Evolutionary conservation across 2,113 vertebrate genomes (phyloP), one percentile per base, ranked within the genome.

Genomic region (Nyctereutes procyonoides): DNA sequence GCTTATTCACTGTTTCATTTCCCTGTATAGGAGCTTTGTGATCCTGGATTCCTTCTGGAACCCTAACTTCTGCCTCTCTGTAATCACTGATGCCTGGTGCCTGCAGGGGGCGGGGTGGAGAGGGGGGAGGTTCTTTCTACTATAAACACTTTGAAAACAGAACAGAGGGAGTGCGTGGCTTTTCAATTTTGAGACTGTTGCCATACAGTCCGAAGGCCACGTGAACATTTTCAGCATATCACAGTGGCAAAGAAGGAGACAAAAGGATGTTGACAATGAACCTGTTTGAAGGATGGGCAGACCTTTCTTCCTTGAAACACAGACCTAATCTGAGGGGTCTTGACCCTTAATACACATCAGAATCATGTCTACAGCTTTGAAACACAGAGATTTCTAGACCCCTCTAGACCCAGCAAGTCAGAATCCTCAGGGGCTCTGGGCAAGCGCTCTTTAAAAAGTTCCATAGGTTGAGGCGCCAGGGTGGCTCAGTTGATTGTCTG

Each of bases 61-160:
- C 32, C 71, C 73, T 3, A 2, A 26, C 0, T 28, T 30, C 62
- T 38, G 22, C 30, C 38, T 80, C 62, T 77, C 51, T 38, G 24
- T 13, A 4, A 38, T 79, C 81, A 26, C 5, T 6, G 5, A n/a
- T 14, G 80, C 60, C 56, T 63, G 55, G 30, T 9, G 26, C 22
- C 3, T 43, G 62, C 20, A 24, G 16, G 0, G 48, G 24, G 63
- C 12, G 1, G 30, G 26, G 12, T 14, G 2, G 28, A 1, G 2
- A 3, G 2, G 11, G 15, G 58, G 5, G 32, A 3, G 28, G 43
- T 8, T 32, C 86, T 48, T 73, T 22, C 55, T 48, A 22, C 17
- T 16, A 48, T 43, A 56, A n/a, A 73, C 2, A 1, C 63, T 55
- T n/a, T 28, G 92, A 63, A 62, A 62, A 48, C 5, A 19, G 26